Evolutionary conservation across 2,888 invertebrate genomes (phyloP).

Genomic region (Acanthococcus lagerstroemiae): DNA sequence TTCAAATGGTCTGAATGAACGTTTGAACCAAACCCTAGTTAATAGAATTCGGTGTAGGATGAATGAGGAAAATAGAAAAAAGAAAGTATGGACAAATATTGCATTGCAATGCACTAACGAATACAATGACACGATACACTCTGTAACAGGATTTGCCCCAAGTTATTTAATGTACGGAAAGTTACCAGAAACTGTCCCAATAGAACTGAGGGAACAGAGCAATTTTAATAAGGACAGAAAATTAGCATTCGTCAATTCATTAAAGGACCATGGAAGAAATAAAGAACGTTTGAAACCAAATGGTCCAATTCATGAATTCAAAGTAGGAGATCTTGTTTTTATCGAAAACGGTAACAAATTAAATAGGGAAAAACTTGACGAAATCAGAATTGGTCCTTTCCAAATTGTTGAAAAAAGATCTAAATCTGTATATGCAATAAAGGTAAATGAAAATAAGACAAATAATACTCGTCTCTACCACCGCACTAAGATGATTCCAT

Average conservation of each 20-base stretch:
- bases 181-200: too few relatives aligned
- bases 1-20: background rate
- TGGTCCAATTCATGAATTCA: conserved; percentile 2
- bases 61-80: background rate
- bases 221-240: too few relatives aligned
- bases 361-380: conserved; percentile 6
- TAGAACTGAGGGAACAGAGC: too few relatives aligned
- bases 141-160: background rate
- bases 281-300: conserved; percentile 10
- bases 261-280: conserved; percentile 27
- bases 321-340: conserved; percentile 8
- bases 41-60: background rate
- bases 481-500: background rate
- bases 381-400: conserved; percentile 11
- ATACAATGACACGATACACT: background rate
- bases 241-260: conserved; percentile 27
- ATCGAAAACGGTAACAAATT: too few relatives aligned
- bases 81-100: background rate
- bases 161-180: too few relatives aligned
- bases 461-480: too few relatives aligned
- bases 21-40: too few relatives aligned
- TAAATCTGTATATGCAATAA: background rate
- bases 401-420: conserved; percentile 16
- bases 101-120: background rate
- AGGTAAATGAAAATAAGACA: background rate